phyloP scores from a whole-genome alignment of 2,888 invertebrate genomes.

The Drosophila gaucha region DNA sequence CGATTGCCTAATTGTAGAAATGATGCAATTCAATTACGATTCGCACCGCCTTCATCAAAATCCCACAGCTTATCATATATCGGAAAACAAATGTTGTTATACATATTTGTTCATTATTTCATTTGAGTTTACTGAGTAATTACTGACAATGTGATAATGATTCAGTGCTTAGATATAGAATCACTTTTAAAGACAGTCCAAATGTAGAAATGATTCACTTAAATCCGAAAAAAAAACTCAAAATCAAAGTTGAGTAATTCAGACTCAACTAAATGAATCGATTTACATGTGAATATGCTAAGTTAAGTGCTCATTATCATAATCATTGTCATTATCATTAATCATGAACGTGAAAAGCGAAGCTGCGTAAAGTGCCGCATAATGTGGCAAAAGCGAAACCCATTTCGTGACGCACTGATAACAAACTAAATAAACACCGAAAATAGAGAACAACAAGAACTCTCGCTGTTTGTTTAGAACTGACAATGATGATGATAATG shows the following conservation, averaged over 20 bases:
- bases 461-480: conserved; percentile 31
- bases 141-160: conserved; percentile 16
- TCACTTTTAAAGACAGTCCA: background rate
- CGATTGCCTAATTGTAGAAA: conserved; percentile 12
- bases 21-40: conserved; percentile 23
- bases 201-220: conserved; percentile 6
- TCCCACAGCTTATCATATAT: conserved; percentile 20
- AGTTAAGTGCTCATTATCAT: conserved; percentile 16
- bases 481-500: conserved; percentile 26
- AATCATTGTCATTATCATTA: conserved; percentile 10
- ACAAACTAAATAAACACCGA: conserved; percentile 53
- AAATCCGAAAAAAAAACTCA: background rate
- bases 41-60: background rate
- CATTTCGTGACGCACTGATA: conserved; percentile 68
- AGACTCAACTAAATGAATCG: conserved; percentile 19
- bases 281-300: conserved; percentile 30
- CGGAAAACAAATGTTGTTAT: conserved; percentile 8
- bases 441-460: conserved; percentile 27
- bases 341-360: conserved; percentile 4
- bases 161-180: conserved; percentile 21
- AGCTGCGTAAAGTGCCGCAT: conserved; percentile 44
- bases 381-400: conserved; percentile 57
- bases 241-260: background rate
- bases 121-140: background rate
- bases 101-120: conserved; percentile 8